A percentile compares a stretch with the other conserved stretches of the same genome.
Evolutionary conservation across 2,797 vertebrate species (phyloP).

Genomic region (Notolabrus celidotus): DNA sequence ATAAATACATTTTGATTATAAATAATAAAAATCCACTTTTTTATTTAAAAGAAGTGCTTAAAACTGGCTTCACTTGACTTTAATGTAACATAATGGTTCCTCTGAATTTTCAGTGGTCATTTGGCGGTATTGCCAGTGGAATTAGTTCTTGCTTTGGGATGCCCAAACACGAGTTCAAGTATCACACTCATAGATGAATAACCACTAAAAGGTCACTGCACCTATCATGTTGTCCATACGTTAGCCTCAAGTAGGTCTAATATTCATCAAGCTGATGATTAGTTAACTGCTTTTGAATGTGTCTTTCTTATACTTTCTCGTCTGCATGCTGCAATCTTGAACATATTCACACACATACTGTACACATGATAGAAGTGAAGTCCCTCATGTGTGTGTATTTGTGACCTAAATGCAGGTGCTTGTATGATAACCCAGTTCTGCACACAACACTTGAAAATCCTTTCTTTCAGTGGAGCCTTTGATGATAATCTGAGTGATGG

Average conservation of each 20-base stretch:
- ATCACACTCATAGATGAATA: not conserved
- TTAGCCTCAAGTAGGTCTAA: slow-evolving; percentile 29
- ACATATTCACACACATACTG: not conserved
- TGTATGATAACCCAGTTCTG: slow-evolving; percentile 12
- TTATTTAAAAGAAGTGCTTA: no score
- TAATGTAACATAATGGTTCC: no score
- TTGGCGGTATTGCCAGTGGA: not conserved
- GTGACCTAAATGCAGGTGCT: slow-evolving; percentile 33
- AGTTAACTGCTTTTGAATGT: slow-evolving; percentile 28
- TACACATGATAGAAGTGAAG: not conserved
- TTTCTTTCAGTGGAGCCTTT: slow-evolving; percentile 40
- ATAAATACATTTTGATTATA: no score
- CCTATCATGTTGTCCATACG: slow-evolving; percentile 16
- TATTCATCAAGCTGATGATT: slow-evolving; percentile 17
- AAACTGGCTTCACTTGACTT: no score
- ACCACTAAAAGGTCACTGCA: not conserved
- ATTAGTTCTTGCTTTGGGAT: not conserved
- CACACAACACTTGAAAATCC: slow-evolving; percentile 6
- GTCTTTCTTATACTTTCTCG: slow-evolving; percentile 1
- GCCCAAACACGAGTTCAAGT: slow-evolving; percentile 3
- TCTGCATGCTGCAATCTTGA: not conserved
- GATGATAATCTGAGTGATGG: slow-evolving; percentile 42
- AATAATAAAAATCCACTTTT: no score
- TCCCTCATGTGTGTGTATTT: not conserved
- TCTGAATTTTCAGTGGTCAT: not conserved